Percentiles rank a stretch among this genome's conserved stretches.
These are phyloP conservation scores for Antheraea assamensis DNA, from an alignment of 2,888 invertebrate species.

Conservation along the genomic window DNA sequence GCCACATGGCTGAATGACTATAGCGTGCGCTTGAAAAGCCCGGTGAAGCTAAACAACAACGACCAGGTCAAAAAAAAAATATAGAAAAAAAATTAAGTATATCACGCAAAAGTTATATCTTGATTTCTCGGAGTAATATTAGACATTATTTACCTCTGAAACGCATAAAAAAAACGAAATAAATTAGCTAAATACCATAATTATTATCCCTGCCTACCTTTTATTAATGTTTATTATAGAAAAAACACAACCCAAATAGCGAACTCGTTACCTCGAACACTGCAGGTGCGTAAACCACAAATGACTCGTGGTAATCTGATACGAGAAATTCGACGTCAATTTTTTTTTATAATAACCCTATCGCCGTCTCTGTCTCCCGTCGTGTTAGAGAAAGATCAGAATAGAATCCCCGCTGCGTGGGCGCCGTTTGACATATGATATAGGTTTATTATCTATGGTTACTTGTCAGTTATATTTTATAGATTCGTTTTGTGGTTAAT, in stretches of 20 bases:
- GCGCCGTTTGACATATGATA: conserved; percentile 10
- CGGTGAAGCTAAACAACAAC: too few species aligned
- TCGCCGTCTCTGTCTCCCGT: neutral
- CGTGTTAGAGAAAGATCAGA: neutral
- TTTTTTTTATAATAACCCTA: conserved; percentile 6
- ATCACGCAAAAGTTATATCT: too few species aligned
- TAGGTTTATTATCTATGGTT: conserved; percentile 7
- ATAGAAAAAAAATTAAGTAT: too few species aligned
- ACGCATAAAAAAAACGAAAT: too few species aligned
- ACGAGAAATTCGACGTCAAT: neutral
- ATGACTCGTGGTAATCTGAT: neutral
- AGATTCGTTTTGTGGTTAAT: neutral
- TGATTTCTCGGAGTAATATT: too few species aligned
- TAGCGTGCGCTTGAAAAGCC: too few species aligned
- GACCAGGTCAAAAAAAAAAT: too few species aligned
- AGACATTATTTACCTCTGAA: too few species aligned
- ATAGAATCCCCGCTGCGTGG: neutral
- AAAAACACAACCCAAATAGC: neutral
- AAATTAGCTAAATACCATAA: too few species aligned
- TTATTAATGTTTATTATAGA: neutral
- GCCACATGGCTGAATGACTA: too few species aligned
- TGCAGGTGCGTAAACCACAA: neutral
- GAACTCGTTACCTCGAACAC: neutral
- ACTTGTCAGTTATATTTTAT: neutral
- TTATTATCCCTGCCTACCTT: neutral